Evolutionary conservation across 2,888 invertebrate genomes (phyloP), one percentile per base, ranked within the genome.

Genomic region (Drosophila picticornis): DNA sequence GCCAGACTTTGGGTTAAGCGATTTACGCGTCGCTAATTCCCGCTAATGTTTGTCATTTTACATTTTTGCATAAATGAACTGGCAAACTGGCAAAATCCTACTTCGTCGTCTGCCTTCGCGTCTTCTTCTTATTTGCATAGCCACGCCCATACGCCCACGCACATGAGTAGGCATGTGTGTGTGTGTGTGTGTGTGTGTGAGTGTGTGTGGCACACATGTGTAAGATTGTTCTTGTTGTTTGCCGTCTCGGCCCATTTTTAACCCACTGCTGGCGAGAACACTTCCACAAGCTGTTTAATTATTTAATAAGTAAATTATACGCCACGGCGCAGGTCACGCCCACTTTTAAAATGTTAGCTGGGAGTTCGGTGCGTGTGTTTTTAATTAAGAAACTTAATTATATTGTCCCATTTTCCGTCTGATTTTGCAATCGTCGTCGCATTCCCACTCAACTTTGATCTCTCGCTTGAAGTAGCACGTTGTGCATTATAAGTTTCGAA

Each of bases 11-110:
- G 72, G 76, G 79, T 72, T 89, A 89, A 89, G 64, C 89, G 84
- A 79, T 84, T 84, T 89, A 84, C 83, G 83, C 88, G 69, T 78
- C 90, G 89, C 90, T 90, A 88, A 88, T 88, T 90, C 84, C 77
- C 89, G 84, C 85, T 90, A 88, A 90, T 88, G 90, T 88, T 90
- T 84, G 87, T 76, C 81, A 81, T 84, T 84, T 84, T 72, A 83
- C 78, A 88, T 90, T 81, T 80, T 80, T 84, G 84, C 86, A 85
- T 78, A 79, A 83, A 78, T 78, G 83, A 75, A 72, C 80, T 80
- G 80, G 40, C 50, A 58, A 61, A 56, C 46, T 27, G 29, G 27
- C 50, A 56, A 62, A 56, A 34, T 27, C 46, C 63, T 19, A 25
- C 59, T 27, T 53, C 60, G 36, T n/a, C 69, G 34, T 2, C 38